These are phyloP conservation scores for Onychostoma macrolepis DNA, from an alignment of 2,113 vertebrate genomes.

Conservation along the genomic window DNA sequence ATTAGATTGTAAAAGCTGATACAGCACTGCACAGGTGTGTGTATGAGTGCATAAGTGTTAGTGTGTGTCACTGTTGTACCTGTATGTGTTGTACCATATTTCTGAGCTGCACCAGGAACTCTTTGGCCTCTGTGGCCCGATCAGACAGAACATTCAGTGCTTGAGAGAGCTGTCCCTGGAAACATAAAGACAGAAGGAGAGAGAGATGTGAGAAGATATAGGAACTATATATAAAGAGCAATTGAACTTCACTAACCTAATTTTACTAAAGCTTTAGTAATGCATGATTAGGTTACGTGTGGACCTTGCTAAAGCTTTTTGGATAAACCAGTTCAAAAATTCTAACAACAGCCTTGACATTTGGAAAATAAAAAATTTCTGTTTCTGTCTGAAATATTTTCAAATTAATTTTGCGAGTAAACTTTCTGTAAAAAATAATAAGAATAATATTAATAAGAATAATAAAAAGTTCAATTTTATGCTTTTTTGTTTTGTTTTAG, in stretches of 20 bases:
- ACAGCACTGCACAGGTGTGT: background rate
- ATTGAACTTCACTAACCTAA: background rate
- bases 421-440: no score
- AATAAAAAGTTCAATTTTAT: no score
- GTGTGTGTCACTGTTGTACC: conserved; percentile 72
- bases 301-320: background rate
- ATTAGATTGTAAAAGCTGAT: background rate
- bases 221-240: background rate
- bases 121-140: conserved; percentile 95
- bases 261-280: background rate
- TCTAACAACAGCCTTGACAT: background rate
- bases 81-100: conserved; percentile 98
- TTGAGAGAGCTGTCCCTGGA: conserved; percentile 95
- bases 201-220: background rate
- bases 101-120: conserved; percentile 94
- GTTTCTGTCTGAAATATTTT: no score
- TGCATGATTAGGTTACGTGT: background rate
- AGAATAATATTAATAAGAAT: no score
- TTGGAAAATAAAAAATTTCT: background rate
- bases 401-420: no score
- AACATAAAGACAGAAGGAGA: background rate
- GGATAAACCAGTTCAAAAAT: no score
- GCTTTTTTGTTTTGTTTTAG: no score
- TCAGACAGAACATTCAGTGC: conserved; percentile 93
- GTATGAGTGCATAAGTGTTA: background rate